A percentile compares a stretch with the other conserved stretches of the same genome.
These are phyloP conservation scores for Genyomyrus donnyi DNA, from an alignment of 2,113 vertebrate genomes.

Conservation along the genomic window DNA sequence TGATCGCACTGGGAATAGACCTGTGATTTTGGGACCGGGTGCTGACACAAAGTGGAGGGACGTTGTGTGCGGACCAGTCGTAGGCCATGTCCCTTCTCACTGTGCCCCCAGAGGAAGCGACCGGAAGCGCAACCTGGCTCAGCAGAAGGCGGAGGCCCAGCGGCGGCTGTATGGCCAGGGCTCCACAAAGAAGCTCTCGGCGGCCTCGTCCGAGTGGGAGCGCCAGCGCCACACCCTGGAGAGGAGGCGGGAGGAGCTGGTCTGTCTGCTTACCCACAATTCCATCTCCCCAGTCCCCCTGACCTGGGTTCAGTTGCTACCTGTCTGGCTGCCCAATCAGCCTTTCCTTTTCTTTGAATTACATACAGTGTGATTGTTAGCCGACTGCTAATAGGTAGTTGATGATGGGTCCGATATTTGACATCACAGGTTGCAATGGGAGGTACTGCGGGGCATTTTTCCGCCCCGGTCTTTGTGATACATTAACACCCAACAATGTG, in stretches of 20 bases:
- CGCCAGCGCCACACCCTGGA: constrained; percentile 85
- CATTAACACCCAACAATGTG: constrained; percentile 36
- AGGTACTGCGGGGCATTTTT: constrained; percentile 39
- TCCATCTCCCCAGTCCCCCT: neutral
- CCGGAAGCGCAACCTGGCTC: constrained; percentile 89
- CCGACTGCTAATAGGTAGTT: constrained; percentile 23
- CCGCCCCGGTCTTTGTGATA: constrained; percentile 47
- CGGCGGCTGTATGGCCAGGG: constrained; percentile 88
- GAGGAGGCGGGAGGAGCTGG: constrained; percentile 87
- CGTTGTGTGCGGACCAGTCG: neutral
- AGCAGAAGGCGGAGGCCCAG: constrained; percentile 94
- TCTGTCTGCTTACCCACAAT: constrained; percentile 35
- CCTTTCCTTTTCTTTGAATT: constrained; percentile 49
- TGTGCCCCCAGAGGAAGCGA: constrained; percentile 76
- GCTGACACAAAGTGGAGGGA: neutral
- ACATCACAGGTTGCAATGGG: constrained; percentile 29
- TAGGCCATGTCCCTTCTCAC: no score
- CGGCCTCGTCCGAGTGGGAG: constrained; percentile 88
- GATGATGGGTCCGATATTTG: constrained; percentile 32
- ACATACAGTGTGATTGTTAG: constrained; percentile 39
- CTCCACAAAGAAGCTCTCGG: constrained; percentile 75
- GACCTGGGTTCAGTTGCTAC: constrained; percentile 27
- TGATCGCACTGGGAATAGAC: neutral
- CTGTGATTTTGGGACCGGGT: neutral
- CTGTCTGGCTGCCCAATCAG: constrained; percentile 46